phyloP scores from a whole-genome alignment of 2,113 vertebrate species.

The Tapirus terrestris region DNA sequence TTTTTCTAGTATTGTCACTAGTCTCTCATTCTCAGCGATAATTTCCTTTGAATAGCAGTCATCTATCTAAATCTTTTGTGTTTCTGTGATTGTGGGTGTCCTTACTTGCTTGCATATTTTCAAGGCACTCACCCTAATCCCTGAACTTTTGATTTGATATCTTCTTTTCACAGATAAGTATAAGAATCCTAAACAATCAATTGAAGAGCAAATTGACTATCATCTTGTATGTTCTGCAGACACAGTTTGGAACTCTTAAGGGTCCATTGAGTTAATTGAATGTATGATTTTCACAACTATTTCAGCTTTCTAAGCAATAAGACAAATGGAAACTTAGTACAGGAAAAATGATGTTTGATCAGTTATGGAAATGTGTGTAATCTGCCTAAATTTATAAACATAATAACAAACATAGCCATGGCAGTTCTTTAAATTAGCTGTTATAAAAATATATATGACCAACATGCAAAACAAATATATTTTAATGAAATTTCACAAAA shows the following conservation, averaged over 20 bases:
- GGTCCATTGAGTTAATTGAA: neutral
- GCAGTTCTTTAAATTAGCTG: neutral
- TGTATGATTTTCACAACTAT: neutral
- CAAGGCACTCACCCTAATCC: neutral
- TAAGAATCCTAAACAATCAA: neutral
- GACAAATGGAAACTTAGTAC: neutral
- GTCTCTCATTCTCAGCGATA: neutral
- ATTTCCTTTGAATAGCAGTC: neutral
- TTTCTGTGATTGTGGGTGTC: neutral
- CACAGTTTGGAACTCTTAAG: neutral
- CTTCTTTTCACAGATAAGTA: neutral
- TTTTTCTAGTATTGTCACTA: neutral
- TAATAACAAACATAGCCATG: neutral
- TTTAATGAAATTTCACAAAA: slow-evolving; percentile 10
- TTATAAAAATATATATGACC: neutral
- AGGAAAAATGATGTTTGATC: neutral
- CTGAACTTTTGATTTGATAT: neutral
- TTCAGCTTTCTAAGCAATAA: neutral
- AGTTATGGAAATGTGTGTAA: neutral
- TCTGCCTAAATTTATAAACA: slow-evolving; percentile 2
- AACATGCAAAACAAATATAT: neutral
- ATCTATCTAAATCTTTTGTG: neutral
- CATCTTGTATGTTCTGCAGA: neutral
- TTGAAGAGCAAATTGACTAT: neutral
- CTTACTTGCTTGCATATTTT: slow-evolving; percentile 6